Evolutionary conservation across 2,888 invertebrate genomes (phyloP), one percentile per base, ranked within the genome.

Genomic region (Apamea anceps): DNA sequence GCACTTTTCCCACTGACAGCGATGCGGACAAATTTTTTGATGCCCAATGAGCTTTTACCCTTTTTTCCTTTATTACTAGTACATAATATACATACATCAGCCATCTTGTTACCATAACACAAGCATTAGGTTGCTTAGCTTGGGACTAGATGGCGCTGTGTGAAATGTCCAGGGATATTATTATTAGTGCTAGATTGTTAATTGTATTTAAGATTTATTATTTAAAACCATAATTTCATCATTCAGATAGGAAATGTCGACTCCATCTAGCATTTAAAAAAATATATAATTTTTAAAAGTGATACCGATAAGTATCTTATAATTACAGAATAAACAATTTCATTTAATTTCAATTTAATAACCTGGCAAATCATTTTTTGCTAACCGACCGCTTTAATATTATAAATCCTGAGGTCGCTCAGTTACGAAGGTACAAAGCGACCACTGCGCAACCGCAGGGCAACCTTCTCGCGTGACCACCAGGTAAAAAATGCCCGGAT

Each of bases 341-440:
- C 10, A 63, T 62, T 62, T 13, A 1, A 60, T 63, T 63, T 32
- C 63, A 28, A 13, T 28, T 60, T 21, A 62, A 37, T 45, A 75
- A 67, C 0, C 32, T 25, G 12, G 15, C 37, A 13, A 66, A 71
- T 37, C 13, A 15, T 7, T 54, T 32, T 81, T 77, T 67, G 21
- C 51, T 60, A 15, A 32, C 25, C 54, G 18, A 6, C 28, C 18
- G 65, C 10, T 60, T 74, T 57, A 66, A 78, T 75, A 78, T 75
- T 65, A 75, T 65, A 79, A 73, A 73, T 48, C 66, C 6, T 37
- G 71, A 28, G 79, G 75, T 79, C 18, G 13, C 15, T 51, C 12
- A 4, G 37, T 68, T 67, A 42, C 32, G 62, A 71, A 45, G 79
- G 75, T 76, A 82, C 77, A 86, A 85, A 86, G 77, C 76, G 37